phyloP scores from a whole-genome alignment of 2,113 vertebrate species.

The Calyptomena viridis region DNA sequence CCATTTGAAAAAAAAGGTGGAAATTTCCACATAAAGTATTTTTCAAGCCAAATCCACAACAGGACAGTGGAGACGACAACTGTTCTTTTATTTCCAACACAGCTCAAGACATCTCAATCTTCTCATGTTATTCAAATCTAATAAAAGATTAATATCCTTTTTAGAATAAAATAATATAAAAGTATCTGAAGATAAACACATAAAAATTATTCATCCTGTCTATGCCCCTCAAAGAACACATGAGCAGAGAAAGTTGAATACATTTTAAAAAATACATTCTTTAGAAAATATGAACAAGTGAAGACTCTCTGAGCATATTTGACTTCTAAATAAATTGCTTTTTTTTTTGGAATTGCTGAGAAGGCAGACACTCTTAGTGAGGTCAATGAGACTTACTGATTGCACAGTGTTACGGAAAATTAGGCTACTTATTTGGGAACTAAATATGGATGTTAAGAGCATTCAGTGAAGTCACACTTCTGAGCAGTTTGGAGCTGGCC shows the following conservation, averaged over 20 bases:
- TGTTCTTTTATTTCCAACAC: not conserved
- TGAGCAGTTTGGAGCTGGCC: slow-evolving; percentile 31
- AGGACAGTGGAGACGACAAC: not conserved
- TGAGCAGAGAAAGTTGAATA: not conserved
- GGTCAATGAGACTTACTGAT: slow-evolving; percentile 60
- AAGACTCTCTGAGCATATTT: slow-evolving; percentile 18
- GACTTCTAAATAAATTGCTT: slow-evolving; percentile 40
- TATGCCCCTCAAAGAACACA: slow-evolving; percentile 10
- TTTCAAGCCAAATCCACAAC: not conserved
- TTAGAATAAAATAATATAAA: slow-evolving; percentile 30
- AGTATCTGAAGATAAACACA: slow-evolving; percentile 43
- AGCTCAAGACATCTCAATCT: slow-evolving; percentile 24
- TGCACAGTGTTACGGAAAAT: slow-evolving; percentile 56
- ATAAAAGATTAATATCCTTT: slow-evolving; percentile 54
- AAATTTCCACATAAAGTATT: slow-evolving; percentile 28
- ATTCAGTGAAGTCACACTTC: not conserved
- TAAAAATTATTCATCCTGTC: not conserved
- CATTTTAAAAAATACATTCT: not conserved
- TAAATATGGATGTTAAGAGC: slow-evolving; percentile 54
- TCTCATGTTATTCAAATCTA: slow-evolving; percentile 47
- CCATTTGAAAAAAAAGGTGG: not conserved
- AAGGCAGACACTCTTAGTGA: slow-evolving; percentile 39
- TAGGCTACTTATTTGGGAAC: slow-evolving; percentile 57
- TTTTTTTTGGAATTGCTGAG: slow-evolving; percentile 60
- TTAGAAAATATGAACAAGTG: slow-evolving; percentile 14